Base-by-base conservation (phyloP, 2,888 invertebrate species). In the Aporophyla lueneburgensis region DNA sequence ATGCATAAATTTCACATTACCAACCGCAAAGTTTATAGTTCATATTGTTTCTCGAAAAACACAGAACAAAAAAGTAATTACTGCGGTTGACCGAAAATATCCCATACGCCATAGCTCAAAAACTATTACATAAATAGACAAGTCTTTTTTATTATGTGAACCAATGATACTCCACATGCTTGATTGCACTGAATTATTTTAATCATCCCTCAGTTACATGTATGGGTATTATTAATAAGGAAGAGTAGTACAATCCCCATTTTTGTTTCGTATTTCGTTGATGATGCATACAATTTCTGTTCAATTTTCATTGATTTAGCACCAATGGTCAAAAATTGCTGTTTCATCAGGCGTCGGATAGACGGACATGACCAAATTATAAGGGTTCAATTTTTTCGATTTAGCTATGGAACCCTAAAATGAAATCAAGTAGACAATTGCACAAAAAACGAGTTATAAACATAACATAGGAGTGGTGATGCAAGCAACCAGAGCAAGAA, bases 401-500 rank as follows among this genome's bases (percentile, higher is more conserved):
- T 53, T 33, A 6, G 6, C 54, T 67, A 33, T 19, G 19, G 54
- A 67, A 67, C 67, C 54, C 67, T 67, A 40, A 67, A 67, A 40
- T 40, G 67, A 67, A 67, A 67, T 67, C 67, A 67, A 67, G 40
- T 65, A 69, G 49, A 59, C 53, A 63, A 56, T 51, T 43, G 53
- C 54, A 80, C 78, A 83, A 83, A 65, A 81, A 80, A 62, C 74
- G 27, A 70, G 46, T 59, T 54, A 76, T 70, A 77, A 75, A 69
- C 65, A 69, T 77, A 77, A 77, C 49, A 65, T 58, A 53, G 54
- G 74, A 54, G 43, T 75, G 62, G 43, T 70, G 56, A 74, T 69
- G 73, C 67, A 76, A 80, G 71, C 58, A 87, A 87, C 79, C 77
- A 81, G 86, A 88, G 79, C 83, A 87, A 88, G 78, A 88, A 87